Evolutionary conservation across 1,140 invertebrate genomes (phyloP).

Genomic region (Archegozetes longisetosus): DNA sequence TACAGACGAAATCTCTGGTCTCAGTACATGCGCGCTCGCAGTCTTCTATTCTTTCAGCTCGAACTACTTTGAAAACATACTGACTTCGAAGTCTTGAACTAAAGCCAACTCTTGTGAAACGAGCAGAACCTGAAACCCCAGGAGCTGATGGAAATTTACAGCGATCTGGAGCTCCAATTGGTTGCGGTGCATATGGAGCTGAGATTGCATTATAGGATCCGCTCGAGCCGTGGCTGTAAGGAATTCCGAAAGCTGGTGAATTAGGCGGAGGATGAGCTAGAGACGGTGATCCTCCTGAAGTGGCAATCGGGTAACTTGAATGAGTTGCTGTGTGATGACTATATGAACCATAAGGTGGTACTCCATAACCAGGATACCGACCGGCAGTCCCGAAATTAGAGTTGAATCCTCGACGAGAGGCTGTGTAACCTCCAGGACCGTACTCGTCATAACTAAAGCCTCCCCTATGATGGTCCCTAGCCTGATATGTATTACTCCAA

Average conservation of each 20-base stretch:
- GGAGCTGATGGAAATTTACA: slow-evolving; percentile 7
- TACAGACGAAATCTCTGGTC: slow-evolving; percentile 63
- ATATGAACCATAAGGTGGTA: slow-evolving; percentile 5
- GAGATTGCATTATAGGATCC: neutral
- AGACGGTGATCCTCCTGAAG: neutral
- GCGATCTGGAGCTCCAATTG: neutral
- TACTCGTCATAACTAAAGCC: slow-evolving; percentile 1
- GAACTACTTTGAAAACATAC: slow-evolving; percentile 54
- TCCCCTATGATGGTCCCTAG: slow-evolving; percentile 9
- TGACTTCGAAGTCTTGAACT: slow-evolving; percentile 54
- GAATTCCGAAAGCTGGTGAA: neutral
- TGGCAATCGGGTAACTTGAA: neutral
- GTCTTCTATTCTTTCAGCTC: slow-evolving; percentile 49
- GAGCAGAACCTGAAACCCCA: neutral
- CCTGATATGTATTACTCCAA: neutral
- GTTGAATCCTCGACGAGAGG: neutral
- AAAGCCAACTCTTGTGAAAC: slow-evolving; percentile 38
- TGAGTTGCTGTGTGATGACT: neutral
- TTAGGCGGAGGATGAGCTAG: neutral
- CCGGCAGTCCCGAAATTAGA: neutral
- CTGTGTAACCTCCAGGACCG: neutral
- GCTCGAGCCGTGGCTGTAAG: neutral
- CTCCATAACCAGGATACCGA: slow-evolving; percentile 5
- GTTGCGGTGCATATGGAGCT: neutral
- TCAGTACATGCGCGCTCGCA: slow-evolving; percentile 68